Percentiles rank a stretch among this genome's conserved stretches.
phyloP scores from a whole-genome alignment of 2,797 vertebrate species.

The Syngnathus acus region DNA sequence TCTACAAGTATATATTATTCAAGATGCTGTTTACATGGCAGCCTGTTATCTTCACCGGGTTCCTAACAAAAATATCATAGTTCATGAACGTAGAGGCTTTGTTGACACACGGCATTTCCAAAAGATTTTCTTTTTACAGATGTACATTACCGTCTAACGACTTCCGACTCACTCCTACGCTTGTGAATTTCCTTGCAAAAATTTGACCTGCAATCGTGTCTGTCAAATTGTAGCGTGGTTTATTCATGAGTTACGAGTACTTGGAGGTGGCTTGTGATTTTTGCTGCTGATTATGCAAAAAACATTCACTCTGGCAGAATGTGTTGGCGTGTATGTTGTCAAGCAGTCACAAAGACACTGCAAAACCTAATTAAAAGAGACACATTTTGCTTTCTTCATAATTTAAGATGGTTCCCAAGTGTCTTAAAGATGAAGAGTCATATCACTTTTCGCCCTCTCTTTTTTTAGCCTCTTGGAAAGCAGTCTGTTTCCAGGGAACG shows the following conservation, averaged over 20 bases:
- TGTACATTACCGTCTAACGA: not conserved
- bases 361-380: not conserved
- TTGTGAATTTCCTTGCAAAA: not conserved
- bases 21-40: not conserved
- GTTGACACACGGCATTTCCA: not conserved
- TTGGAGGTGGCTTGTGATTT: not conserved
- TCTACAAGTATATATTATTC: not conserved
- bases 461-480: not conserved
- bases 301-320: not conserved
- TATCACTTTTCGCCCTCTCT: not conserved
- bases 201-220: not conserved
- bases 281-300: conserved; percentile 4
- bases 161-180: not conserved
- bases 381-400: not conserved
- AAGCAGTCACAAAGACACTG: not conserved
- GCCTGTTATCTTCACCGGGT: not conserved
- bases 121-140: not conserved
- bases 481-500: not conserved
- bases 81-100: not conserved
- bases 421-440: not conserved
- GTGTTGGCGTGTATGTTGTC: not conserved
- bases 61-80: not conserved
- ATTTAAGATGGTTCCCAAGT: not conserved
- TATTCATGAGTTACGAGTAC: conserved; percentile 1
- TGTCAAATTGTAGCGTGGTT: not conserved